Evolutionary conservation across 2,113 vertebrate species (phyloP), one percentile per base, ranked within the genome.

Genomic region (Rhabdornis inornatus): DNA sequence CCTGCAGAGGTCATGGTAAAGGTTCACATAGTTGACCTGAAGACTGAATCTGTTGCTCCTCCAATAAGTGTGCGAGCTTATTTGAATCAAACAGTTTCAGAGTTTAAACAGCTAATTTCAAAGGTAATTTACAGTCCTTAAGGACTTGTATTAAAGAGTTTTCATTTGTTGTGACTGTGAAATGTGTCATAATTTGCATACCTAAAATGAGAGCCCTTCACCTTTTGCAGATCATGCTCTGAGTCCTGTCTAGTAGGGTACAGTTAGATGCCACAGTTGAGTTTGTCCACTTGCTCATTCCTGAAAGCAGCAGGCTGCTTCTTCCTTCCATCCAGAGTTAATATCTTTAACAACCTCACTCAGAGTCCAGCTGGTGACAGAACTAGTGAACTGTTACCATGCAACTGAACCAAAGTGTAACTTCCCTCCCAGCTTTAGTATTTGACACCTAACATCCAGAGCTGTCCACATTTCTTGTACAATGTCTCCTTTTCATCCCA

Each of bases 1-100:
- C 64, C 85, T 94, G 44, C 98, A 99, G 99, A 99, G 97, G 99
- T 99, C 78, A 99, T 99, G 99, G 99, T 99, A 96, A 99, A 99
- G 97, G 99, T 99, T 92, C 99, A 99, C 1, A 97, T 99, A 88
- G 99, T 99, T 80, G 98, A 99, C 96, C 97, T 99, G 55, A 99
- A 99, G 97, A 98, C 96, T 24, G 99, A 99, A 95, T 98, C 98
- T 84, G 99, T 99, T 72, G 98, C 98, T 94, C 83, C 98, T 96
- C 98, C 99, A 28, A 89, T 99, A 97, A 99, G 99, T 25, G 98
- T 99, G 42, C 98, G 99, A 84, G 99, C 99, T 27, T 99, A 99
- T 96, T 98, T 99, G 96, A 99, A 99, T 97, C 99, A 99, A 96
- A 99, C 98, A 11, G 98, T 99, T 97, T 98, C 97, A 81, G 99